Evolutionary conservation across 2,113 vertebrate genomes (phyloP).

Genomic region (Thunnus maccoyii): DNA sequence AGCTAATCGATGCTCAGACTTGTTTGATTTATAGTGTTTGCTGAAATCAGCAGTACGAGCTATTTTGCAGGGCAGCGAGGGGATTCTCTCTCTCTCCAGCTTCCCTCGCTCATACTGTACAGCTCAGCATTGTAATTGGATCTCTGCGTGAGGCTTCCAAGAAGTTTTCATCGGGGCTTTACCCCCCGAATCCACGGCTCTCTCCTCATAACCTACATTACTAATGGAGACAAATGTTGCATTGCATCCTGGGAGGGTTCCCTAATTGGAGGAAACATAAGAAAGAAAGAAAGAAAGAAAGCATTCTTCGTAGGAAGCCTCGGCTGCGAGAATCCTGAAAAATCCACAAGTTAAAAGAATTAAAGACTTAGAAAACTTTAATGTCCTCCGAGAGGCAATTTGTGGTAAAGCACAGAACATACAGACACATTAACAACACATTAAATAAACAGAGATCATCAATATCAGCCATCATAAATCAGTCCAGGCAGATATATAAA

Average conservation of each 20-base stretch:
- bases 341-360: conserved; percentile 20
- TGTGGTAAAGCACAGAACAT: neutral
- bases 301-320: conserved; percentile 16
- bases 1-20: conserved; percentile 64
- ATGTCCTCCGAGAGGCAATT: neutral
- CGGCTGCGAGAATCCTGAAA: conserved; percentile 9
- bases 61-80: conserved; percentile 25
- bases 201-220: conserved; percentile 81
- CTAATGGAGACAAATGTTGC: conserved; percentile 87
- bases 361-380: neutral
- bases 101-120: conserved; percentile 10
- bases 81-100: conserved; percentile 41
- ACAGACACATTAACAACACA: no score
- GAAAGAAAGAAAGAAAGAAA: neutral
- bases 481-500: no score
- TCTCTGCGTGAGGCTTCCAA: conserved; percentile 68
- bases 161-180: conserved; percentile 72
- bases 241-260: conserved; percentile 81
- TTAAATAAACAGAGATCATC: no score
- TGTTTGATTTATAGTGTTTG: conserved; percentile 73
- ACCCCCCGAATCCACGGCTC: conserved; percentile 66
- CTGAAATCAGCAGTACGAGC: conserved; percentile 66
- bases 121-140: conserved; percentile 75
- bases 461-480: no score
- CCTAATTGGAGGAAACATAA: conserved; percentile 75